Evolutionary conservation across 2,888 invertebrate species (phyloP), one percentile per base, ranked within the genome.

Genomic region (Agonum fuliginosum): DNA sequence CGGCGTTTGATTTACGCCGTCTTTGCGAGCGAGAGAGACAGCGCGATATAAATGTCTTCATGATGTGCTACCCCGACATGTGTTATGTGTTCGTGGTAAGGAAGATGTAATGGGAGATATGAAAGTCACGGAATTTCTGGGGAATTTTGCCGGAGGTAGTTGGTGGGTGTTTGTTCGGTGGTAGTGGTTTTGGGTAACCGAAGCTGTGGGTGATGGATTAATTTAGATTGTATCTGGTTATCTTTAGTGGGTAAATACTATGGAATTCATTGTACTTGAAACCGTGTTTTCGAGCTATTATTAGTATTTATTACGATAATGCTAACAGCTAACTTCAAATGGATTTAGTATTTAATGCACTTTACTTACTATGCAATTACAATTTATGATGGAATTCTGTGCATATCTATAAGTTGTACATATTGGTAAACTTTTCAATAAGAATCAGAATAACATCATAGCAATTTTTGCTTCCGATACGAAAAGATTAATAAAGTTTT

Each of bases 1-100:
- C 34, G 62, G 17, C 62, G 67, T 67, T 67, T 67, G 67, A 67
- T 67, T 67, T 67, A 67, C 67, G 14, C 62, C 62, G 30, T 14
- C 62, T 62, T 27, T 19, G 37, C 6, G 17, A 8, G 30, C 2
- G 14, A 5, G 58, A 30, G 27, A 54, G 6, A 20, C 14, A 27
- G 17, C n/a, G 54, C 14, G 30, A 6, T 17, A 30, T 62, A 17
- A 62, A 62, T 62, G 30, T 62, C 58, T 62, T 62, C 58, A 62
- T 62, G 58, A 62, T 62, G 58, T 27, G 27, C 58, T 5, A 30
- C 30, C 30, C 30, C 30, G 8, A 30, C 58, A 62, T 62, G 30
- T 62, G 58, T 30, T 58, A 27, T 24, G 4, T n/a, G 58, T 46
- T 5, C 4, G 12, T 46, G 17, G 30, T 30, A 8, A 46, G 17